Percentiles rank a stretch among this genome's conserved stretches.
These are phyloP conservation scores for Zoanthus gigantus DNA, from an alignment of 92 coral and sea anemone genomes.

Conservation along the genomic window DNA sequence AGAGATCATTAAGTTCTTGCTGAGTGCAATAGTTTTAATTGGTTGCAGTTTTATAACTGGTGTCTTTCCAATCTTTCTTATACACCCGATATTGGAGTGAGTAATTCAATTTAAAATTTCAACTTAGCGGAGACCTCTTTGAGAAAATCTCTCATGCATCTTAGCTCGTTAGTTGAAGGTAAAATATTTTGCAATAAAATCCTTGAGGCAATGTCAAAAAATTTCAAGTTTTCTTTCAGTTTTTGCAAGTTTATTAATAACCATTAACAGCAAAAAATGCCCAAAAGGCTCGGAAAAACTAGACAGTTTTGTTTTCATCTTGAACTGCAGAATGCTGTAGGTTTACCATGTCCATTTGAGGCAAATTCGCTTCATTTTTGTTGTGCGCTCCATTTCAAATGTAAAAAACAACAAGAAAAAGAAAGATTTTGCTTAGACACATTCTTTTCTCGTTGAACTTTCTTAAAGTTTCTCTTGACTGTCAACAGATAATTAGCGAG, in stretches of 20 bases:
- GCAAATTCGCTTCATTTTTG: no score
- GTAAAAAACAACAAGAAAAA: not conserved
- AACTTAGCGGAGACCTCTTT: no score
- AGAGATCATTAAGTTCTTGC: not conserved
- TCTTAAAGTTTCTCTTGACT: no score
- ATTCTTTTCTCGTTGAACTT: no score
- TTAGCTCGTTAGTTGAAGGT: no score
- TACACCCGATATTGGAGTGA: not conserved
- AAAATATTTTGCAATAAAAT: no score
- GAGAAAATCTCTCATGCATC: no score
- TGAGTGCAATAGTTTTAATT: constrained; percentile 15
- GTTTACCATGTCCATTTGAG: not conserved
- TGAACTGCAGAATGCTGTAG: not conserved
- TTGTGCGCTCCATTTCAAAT: no score
- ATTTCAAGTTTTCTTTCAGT: not conserved
- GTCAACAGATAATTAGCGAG: no score
- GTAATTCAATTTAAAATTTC: not conserved
- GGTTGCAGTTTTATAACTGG: not conserved
- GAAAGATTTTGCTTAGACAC: no score
- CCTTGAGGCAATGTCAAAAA: not conserved
- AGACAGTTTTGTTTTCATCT: not conserved
- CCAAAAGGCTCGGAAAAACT: not conserved
- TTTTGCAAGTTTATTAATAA: not conserved
- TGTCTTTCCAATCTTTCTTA: not conserved
- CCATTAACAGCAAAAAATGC: constrained; percentile 12